Conservation (phyloP, 2,797 vertebrate genomes). For the Cossypha dichroa region DNA sequence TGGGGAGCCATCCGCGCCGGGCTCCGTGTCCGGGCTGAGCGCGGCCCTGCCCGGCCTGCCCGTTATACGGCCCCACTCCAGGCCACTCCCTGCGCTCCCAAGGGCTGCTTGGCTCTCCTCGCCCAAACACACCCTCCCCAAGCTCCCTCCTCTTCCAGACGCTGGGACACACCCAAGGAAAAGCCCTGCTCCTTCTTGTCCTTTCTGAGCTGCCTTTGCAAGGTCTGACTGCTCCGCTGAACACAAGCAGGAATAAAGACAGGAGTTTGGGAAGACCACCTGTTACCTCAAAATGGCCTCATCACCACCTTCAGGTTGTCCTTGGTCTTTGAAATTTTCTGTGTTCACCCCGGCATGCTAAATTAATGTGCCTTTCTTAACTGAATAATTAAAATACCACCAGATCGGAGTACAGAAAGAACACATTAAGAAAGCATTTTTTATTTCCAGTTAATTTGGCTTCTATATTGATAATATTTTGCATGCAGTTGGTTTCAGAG, state of each 20-base stretch:
- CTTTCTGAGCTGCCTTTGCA: not conserved
- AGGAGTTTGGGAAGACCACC: not conserved
- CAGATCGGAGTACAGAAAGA: not conserved
- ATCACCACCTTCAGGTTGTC: not conserved
- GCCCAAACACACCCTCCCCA: not conserved
- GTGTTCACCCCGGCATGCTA: not conserved
- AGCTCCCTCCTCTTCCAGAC: not conserved
- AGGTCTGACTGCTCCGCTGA: not conserved
- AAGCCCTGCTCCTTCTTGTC: not conserved
- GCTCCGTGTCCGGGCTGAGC: not conserved
- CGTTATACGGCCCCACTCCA: not conserved
- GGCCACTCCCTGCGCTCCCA: not conserved
- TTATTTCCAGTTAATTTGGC: not conserved
- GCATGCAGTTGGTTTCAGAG: not conserved
- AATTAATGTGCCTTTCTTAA: not conserved
- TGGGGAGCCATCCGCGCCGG: not conserved
- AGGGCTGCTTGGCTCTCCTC: not conserved
- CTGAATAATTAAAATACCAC: not conserved
- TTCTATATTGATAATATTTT: not conserved
- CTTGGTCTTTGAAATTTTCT: not conserved
- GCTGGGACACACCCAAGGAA: not conserved
- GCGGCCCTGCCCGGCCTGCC: not conserved
- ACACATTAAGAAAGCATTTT: not conserved
- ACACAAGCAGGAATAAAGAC: not conserved
- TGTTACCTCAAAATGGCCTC: not conserved